phyloP scores from a whole-genome alignment of 2,113 vertebrate genomes.

The Chlamydotis undulata region DNA sequence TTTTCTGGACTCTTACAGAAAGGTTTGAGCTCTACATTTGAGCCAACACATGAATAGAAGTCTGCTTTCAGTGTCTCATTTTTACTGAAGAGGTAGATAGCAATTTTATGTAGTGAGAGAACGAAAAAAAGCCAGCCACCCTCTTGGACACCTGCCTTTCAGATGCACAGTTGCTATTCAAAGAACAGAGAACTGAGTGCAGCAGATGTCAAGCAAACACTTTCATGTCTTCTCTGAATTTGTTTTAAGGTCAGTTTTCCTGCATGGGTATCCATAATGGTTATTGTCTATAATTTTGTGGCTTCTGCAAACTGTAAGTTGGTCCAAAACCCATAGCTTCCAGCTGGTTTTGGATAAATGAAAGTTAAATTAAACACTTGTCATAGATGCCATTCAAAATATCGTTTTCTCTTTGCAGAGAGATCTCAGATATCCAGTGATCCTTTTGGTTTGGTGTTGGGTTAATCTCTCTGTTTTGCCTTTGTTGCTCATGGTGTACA shows the following conservation, averaged over 20 bases:
- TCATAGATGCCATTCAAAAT: not conserved
- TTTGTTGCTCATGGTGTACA: not conserved
- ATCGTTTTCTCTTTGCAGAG: not conserved
- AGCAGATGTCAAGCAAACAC: not conserved
- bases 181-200: not conserved
- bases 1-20: not conserved
- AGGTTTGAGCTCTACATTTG: not conserved
- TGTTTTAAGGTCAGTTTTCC: slow-evolving; percentile 10
- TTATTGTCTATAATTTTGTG: slow-evolving; percentile 27
- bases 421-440: not conserved
- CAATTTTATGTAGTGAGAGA: slow-evolving; percentile 10
- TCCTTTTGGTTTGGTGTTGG: not conserved
- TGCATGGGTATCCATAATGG: not conserved
- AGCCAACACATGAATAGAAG: not conserved
- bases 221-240: not conserved
- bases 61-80: slow-evolving; percentile 6
- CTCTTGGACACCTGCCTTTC: slow-evolving; percentile 52
- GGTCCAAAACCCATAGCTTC: not conserved
- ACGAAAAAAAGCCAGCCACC: not conserved
- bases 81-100: not conserved
- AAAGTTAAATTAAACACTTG: not conserved
- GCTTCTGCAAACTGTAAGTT: slow-evolving; percentile 16
- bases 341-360: slow-evolving; percentile 21
- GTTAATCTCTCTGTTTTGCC: not conserved
- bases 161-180: not conserved